A percentile compares a stretch with the other conserved stretches of the same genome.
Evolutionary conservation across 2,888 invertebrate genomes (phyloP).

Genomic region (Lepidochrysops patricia): DNA sequence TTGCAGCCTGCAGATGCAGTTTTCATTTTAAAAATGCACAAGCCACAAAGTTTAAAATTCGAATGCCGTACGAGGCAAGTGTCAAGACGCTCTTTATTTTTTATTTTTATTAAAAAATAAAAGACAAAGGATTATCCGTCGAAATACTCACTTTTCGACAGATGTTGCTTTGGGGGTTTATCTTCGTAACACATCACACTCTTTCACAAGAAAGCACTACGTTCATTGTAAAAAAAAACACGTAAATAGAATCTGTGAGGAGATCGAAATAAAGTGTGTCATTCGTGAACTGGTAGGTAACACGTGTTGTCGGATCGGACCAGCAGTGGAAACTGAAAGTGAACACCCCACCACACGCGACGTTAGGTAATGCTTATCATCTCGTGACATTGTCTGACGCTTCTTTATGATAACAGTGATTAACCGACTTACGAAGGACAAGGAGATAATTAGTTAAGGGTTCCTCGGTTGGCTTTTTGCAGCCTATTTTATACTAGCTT

Average conservation of each 20-base stretch:
- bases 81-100: no score
- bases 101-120: not conserved
- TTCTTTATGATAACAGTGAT: slow-evolving; percentile 1
- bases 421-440: not conserved
- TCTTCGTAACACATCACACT: slow-evolving; percentile 57
- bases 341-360: slow-evolving; percentile 38
- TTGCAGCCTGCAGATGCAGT: no score
- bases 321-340: slow-evolving; percentile 66
- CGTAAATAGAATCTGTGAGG: slow-evolving; percentile 21
- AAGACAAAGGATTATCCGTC: not conserved
- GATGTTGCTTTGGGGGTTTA: slow-evolving; percentile 54
- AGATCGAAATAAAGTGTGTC: slow-evolving; percentile 51
- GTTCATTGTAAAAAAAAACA: slow-evolving; percentile 34
- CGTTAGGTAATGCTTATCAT: slow-evolving; percentile 51
- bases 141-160: slow-evolving; percentile 64
- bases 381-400: slow-evolving; percentile 32
- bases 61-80: no score
- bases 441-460: not conserved
- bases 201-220: slow-evolving; percentile 41
- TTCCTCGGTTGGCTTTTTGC: not conserved
- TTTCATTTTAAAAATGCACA: not conserved
- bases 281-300: slow-evolving; percentile 36
- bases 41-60: not conserved
- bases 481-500: not conserved
- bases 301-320: slow-evolving; percentile 48